Conservation (phyloP, 2,888 invertebrate genomes). For the Torymus aiolomorphi region DNA sequence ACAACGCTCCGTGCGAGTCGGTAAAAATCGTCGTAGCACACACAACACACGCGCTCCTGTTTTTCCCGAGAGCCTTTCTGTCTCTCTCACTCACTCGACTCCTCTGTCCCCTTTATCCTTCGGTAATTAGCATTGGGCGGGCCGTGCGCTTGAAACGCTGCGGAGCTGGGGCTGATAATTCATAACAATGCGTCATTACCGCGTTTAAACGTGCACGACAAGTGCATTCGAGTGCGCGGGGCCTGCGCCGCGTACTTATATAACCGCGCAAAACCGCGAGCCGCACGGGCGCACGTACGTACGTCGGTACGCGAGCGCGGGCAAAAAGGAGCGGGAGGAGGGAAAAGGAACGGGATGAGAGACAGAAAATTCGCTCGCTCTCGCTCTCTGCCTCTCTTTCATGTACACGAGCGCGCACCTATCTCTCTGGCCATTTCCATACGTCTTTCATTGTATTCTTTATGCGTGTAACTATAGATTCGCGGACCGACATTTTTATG, state of each 20-base stretch:
- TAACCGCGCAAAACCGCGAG: conserved; percentile 60
- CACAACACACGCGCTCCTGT: neutral
- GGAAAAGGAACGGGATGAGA: conserved; percentile 20
- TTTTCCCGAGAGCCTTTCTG: conserved; percentile 33
- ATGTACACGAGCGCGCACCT: conserved; percentile 51
- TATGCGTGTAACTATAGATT: conserved; percentile 72
- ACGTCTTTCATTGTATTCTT: conserved; percentile 73
- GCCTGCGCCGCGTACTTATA: conserved; percentile 32
- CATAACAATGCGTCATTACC: conserved; percentile 73
- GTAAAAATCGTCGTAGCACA: conserved; percentile 25
- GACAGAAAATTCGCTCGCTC: conserved; percentile 35
- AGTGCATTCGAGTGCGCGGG: conserved; percentile 71
- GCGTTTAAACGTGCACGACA: conserved; percentile 73
- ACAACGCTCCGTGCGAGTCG: neutral
- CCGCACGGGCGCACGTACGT: conserved; percentile 35
- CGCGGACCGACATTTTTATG: conserved; percentile 73
- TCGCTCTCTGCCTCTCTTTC: neutral
- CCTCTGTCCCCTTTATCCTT: conserved; percentile 60
- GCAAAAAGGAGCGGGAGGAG: conserved; percentile 32
- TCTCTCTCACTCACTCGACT: conserved; percentile 47
- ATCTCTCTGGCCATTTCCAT: conserved; percentile 71
- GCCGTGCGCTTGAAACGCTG: conserved; percentile 25
- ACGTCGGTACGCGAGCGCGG: no score
- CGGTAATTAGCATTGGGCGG: conserved; percentile 63
- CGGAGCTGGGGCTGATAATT: conserved; percentile 70